Base-by-base conservation (phyloP, 1,140 invertebrate genomes). In the Pygmarrhopalites habei region DNA sequence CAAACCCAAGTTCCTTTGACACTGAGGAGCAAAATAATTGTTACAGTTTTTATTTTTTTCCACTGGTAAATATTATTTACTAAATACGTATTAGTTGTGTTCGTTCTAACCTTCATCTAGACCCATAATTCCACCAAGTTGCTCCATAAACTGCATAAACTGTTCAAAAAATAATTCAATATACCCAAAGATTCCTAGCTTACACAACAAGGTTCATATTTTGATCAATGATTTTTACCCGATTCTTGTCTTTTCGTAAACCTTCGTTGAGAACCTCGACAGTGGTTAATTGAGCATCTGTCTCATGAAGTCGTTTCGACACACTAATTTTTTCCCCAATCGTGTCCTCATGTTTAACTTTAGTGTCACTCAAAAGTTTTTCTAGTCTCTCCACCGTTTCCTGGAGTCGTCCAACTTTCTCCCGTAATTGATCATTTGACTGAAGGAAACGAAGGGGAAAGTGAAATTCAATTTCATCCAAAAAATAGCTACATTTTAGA, bases 41-140 rank as follows among this genome's bases (percentile, higher is more conserved):
- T n/a, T n/a, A n/a, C n/a, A n/a, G n/a, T n/a, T n/a, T n/a, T n/a
- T n/a, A n/a, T n/a, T n/a, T n/a, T n/a, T n/a, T n/a, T n/a, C n/a
- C n/a, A n/a, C n/a, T n/a, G n/a, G n/a, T n/a, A n/a, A n/a, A n/a
- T n/a, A n/a, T n/a, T n/a, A n/a, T n/a, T n/a, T n/a, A n/a, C n/a
- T n/a, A n/a, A n/a, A n/a, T n/a, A n/a, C n/a, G n/a, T n/a, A n/a
- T n/a, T n/a, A n/a, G n/a, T n/a, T n/a, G n/a, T n/a, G n/a, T n/a
- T n/a, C n/a, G n/a, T n/a, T n/a, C n/a, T n/a, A n/a, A 41, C 39
- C n/a, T 75, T 87, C 85, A 72, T 88, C 86, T 81, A 87, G 83
- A 72, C 86, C 85, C 72, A 87, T 78, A 15, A 83, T 84, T 65
- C 83, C 79, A 60, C 84, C 83, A 41, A 90, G 73, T 49, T 87